Conservation (phyloP, 2,113 vertebrate genomes). For the Actinemys pallida region DNA sequence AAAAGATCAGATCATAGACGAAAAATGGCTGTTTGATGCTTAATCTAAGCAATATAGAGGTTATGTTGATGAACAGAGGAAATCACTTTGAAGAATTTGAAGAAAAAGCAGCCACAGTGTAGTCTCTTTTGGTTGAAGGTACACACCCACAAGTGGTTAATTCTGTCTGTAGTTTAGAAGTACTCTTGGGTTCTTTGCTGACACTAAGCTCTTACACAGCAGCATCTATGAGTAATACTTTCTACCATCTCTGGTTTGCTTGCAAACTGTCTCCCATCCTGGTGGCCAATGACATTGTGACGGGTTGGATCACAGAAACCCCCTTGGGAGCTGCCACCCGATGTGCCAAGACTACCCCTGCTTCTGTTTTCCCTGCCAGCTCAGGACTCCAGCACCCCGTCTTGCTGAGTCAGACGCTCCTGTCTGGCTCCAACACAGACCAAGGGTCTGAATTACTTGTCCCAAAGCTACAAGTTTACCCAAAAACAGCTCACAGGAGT, state of each 20-base stretch:
- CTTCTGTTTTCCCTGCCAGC: too few species aligned
- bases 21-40: background rate
- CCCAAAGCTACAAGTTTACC: too few species aligned
- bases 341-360: too few species aligned
- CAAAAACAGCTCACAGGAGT: too few species aligned
- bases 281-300: background rate
- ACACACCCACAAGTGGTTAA: background rate
- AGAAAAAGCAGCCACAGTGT: background rate
- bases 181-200: background rate
- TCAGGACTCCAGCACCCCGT: too few species aligned
- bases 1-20: background rate
- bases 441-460: too few species aligned
- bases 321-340: too few species aligned
- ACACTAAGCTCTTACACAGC: background rate
- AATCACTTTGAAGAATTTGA: background rate
- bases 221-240: background rate
- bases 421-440: too few species aligned
- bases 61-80: background rate
- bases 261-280: background rate
- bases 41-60: background rate
- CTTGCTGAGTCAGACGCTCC: too few species aligned
- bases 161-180: background rate
- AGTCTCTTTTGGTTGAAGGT: background rate
- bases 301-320: too few species aligned
- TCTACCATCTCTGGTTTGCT: background rate